Evolutionary conservation across 2,113 vertebrate genomes (phyloP), one percentile per base, ranked within the genome.

Genomic region (Callopanchax toddi): DNA sequence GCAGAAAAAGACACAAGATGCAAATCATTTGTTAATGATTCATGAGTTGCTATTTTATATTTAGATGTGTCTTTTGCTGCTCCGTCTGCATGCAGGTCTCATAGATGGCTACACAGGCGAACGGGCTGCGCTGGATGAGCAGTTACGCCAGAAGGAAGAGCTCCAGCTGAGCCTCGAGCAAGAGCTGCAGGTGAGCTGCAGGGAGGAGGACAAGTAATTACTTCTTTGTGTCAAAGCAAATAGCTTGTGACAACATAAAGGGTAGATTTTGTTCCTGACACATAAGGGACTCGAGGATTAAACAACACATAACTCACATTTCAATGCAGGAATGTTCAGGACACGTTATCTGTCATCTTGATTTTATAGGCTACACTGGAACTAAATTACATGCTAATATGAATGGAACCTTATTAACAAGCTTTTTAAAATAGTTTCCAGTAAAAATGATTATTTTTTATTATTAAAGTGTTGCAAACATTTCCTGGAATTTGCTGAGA

Each of bases 61-160:
- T n/a, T 53, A 64, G 48, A 10, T 2, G 11, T 52, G 7, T 37
- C 16, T 23, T 40, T 16, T 56, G 16, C 49, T 12, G 16, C 16
- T 25, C 36, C 20, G 22, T 61, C 53, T 48, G 21, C 56, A 54
- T 69, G 26, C 59, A 99, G 97, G 93, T 75, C 63, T 98, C 82
- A 94, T 98, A 86, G 97, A 98, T 87, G 94, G 95, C 40, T 98
- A 99, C 83, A 92, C 94, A 18, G 97, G 93, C 61, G 97, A 99
- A 84, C 95, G 94, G 79, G 87, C 90, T 1, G 81, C 84, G 23
- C 79, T 95, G 88, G 96, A 97, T 91, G 94, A 94, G 59, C 94
- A 94, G 36, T 88, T 97, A 42, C 93, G 91, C 60, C 95, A 97
- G 72, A 94, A 94, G 83, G 94, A 95, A 36, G 92, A 93, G 45